Percentiles rank a stretch among this genome's conserved stretches.
These are phyloP conservation scores for Gastrophysa polygoni DNA, from an alignment of 2,888 invertebrate genomes.

Conservation along the genomic window DNA sequence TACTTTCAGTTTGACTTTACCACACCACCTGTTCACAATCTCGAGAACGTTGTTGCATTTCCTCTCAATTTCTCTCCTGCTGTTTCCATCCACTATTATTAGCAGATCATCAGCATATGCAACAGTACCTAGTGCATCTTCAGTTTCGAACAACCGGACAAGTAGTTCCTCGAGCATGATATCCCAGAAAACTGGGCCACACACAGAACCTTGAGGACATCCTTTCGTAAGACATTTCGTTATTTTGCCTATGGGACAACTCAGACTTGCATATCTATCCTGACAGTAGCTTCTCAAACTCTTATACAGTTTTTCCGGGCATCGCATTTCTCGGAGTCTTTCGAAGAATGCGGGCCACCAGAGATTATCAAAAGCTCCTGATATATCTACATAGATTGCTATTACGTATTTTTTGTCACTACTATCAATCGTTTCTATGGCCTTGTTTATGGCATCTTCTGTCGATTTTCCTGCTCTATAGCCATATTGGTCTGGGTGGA, in stretches of 20 bases:
- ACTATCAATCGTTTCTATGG: background rate
- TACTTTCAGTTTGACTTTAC: background rate
- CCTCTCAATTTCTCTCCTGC: background rate
- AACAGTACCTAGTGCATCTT: background rate
- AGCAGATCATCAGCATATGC: constrained; percentile 11
- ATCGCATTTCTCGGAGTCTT: background rate
- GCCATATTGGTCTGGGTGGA: constrained; percentile 7
- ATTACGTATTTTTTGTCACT: background rate
- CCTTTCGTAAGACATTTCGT: background rate
- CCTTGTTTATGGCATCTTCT: constrained; percentile 6
- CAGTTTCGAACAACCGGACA: background rate
- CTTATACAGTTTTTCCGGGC: background rate
- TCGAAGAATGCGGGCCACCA: constrained; percentile 10
- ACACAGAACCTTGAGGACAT: background rate
- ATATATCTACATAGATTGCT: constrained; percentile 9
- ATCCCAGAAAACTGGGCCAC: background rate
- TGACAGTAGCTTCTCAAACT: constrained; percentile 2
- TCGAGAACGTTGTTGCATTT: background rate
- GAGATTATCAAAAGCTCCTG: constrained; percentile 18
- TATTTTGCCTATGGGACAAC: background rate
- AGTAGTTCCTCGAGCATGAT: constrained; percentile 4
- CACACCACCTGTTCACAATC: background rate
- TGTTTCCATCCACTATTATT: background rate
- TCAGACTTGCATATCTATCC: constrained; percentile 6
- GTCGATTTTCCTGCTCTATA: constrained; percentile 15